Conservation (phyloP, 2,888 invertebrate species). For the Halictus ligatus region DNA sequence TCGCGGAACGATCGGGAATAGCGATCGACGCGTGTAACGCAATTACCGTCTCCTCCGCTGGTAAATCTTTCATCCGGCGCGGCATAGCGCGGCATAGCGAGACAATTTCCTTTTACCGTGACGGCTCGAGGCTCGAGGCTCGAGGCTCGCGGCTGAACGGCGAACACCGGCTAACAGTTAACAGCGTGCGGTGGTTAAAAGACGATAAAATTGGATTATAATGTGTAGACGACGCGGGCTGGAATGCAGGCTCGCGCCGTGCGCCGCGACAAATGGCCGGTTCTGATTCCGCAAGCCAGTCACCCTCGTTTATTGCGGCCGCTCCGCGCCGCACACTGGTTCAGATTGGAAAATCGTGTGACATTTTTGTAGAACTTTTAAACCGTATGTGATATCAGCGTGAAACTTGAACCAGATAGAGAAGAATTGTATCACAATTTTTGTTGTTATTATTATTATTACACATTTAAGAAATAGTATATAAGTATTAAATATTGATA, state of each 20-base stretch:
- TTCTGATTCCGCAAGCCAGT: conserved; percentile 61
- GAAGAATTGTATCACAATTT: too few species aligned
- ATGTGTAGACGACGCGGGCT: conserved; percentile 40
- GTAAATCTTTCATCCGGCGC: conserved; percentile 17
- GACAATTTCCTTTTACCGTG: conserved; percentile 44
- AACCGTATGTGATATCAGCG: too few species aligned
- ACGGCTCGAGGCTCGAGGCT: background rate
- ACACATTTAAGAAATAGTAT: too few species aligned
- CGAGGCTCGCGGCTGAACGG: background rate
- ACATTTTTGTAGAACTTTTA: too few species aligned
- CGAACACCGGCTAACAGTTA: background rate
- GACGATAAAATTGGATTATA: conserved; percentile 69
- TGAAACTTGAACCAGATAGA: too few species aligned
- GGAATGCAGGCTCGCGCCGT: background rate
- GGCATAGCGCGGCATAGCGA: background rate
- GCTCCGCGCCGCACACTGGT: too few species aligned
- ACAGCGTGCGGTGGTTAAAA: conserved; percentile 54
- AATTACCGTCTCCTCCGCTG: conserved; percentile 10
- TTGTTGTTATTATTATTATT: too few species aligned
- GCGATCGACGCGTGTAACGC: conserved; percentile 2
- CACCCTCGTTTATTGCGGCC: conserved; percentile 66
- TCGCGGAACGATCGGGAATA: background rate
- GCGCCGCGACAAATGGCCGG: conserved; percentile 59
- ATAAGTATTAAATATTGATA: too few species aligned
- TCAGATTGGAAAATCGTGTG: too few species aligned